Percentiles rank a stretch among this genome's conserved stretches.
These are phyloP conservation scores for Mellivora capensis DNA, from an alignment of 2,113 vertebrate species.

Conservation along the genomic window DNA sequence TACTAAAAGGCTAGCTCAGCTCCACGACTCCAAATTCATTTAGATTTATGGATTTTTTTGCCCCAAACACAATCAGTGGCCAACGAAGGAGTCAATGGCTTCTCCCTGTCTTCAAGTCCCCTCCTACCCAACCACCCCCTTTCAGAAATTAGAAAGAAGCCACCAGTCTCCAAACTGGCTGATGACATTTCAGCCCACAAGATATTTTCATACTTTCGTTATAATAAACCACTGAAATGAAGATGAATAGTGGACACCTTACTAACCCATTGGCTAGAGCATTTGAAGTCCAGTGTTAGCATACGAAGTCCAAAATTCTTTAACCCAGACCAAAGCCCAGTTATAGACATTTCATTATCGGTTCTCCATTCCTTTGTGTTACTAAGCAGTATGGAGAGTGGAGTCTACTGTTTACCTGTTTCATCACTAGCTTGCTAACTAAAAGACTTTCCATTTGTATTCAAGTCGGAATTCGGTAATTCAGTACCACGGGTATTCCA, in stretches of 20 bases:
- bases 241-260: conserved; percentile 19
- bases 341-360: background rate
- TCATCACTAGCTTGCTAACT: background rate
- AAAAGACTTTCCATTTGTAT: background rate
- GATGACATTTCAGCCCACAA: conserved; percentile 53
- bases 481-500: background rate
- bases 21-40: conserved; percentile 13
- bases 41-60: conserved; percentile 16
- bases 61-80: background rate
- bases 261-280: background rate
- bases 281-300: background rate
- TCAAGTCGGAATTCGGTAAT: background rate
- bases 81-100: background rate
- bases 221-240: conserved; percentile 60
- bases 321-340: background rate
- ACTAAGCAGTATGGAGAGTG: background rate
- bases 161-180: conserved; percentile 40
- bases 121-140: conserved; percentile 26
- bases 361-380: background rate
- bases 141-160: conserved; percentile 50
- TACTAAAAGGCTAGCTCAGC: background rate
- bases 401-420: background rate
- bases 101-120: conserved; percentile 33
- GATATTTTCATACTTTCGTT: conserved; percentile 46
- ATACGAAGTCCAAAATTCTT: conserved; percentile 2